Evolutionary conservation across 1,140 invertebrate genomes (phyloP).

Genomic region (Ectropis grisescens): DNA sequence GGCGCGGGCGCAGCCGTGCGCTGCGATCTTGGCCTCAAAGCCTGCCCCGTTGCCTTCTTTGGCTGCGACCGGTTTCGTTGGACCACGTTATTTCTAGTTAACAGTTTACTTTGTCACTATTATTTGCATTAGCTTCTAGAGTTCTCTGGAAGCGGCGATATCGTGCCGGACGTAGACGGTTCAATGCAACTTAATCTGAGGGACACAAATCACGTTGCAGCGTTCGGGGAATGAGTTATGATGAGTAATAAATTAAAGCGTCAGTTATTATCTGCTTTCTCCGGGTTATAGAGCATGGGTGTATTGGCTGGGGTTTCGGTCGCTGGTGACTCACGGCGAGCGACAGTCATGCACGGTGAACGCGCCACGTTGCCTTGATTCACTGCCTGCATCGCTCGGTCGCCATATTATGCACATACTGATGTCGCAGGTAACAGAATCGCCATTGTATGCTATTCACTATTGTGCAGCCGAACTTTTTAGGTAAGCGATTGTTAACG

Average conservation of each 20-base stretch:
- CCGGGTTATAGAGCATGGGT: conserved; percentile 28
- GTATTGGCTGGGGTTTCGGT: conserved; percentile 25
- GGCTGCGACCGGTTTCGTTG: conserved; percentile 53
- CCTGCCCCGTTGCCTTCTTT: conserved; percentile 60
- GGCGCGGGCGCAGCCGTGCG: conserved; percentile 20
- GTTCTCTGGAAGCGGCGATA: too few species aligned
- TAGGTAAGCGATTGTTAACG: conserved; percentile 59
- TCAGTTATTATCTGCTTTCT: conserved; percentile 25
- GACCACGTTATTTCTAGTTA: conserved; percentile 34
- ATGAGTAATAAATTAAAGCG: conserved; percentile 22
- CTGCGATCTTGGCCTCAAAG: conserved; percentile 47
- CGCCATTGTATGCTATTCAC: conserved; percentile 61
- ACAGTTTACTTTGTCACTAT: conserved; percentile 35
- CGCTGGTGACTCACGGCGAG: conserved; percentile 11
- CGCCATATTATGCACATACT: conserved; percentile 62
- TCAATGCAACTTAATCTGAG: conserved; percentile 4
- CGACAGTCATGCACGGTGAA: conserved; percentile 20
- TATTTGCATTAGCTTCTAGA: conserved; percentile 13
- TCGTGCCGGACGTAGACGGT: background rate
- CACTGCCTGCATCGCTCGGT: conserved; percentile 9
- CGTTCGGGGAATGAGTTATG: conserved; percentile 19
- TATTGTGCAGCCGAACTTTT: conserved; percentile 63
- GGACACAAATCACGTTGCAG: conserved; percentile 7
- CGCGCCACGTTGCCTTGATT: conserved; percentile 21
- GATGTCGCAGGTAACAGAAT: conserved; percentile 64